Evolutionary conservation across 2,888 invertebrate species (phyloP), one percentile per base, ranked within the genome.

Genomic region (Agrotis clavis): DNA sequence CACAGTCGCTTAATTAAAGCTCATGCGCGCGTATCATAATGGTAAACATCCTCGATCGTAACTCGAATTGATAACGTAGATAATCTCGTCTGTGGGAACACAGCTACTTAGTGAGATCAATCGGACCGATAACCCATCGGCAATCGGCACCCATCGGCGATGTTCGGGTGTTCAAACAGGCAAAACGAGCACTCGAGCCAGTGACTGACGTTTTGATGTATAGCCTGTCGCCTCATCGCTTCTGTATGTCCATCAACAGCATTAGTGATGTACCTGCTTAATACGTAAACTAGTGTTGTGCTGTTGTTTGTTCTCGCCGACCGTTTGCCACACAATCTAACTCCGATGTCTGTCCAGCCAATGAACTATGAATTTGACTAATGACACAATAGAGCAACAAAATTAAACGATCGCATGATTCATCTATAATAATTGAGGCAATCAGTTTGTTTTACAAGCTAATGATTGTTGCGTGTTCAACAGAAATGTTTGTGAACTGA

Each of bases 171-270:
- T 85, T 83, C 75, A 86, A 57, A 84, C 84, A 85, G 79, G 83
- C 81, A 81, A 86, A 83, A 75, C 85, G 83, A 60, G 41, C 67
- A 14, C 41, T 59, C 67, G 13, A 76, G 51, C 48, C 50, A 81
- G 81, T 86, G 92, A 92, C 91, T 86, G 92, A 92, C 91, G 82
- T 89, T 87, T 92, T 95, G 94, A 95, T 93, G 88, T 90, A 95
- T 94, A 85, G 86, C 88, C 91, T 90, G 93, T 94, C 94, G 79
- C 71, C 71, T 88, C 82, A 84, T 72, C 86, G 90, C 93, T 92
- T 94, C 94, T 94, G 92, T 92, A 83, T 84, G 91, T 92, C 92
- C 82, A 87, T 93, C 86, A 85, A 80, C 67, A 57, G 64, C 78
- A 79, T 78, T 83, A 82, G 71, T 71, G 69, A 71, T 70, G 75